These are phyloP conservation scores for Lucilia sericata DNA, from an alignment of 1,140 invertebrate genomes.

Conservation along the genomic window DNA sequence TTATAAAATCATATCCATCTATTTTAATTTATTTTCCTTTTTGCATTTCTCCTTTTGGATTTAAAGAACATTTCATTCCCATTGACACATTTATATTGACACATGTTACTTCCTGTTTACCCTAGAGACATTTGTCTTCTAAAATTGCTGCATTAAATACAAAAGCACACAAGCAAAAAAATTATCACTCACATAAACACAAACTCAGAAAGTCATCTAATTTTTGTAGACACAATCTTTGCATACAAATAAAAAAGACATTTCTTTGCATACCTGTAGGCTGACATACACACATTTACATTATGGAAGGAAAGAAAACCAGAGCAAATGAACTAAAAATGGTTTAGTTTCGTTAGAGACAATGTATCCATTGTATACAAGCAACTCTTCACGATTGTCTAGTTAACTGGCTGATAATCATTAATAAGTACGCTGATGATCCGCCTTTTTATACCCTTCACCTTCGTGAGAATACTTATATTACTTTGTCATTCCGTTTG, in stretches of 20 bases:
- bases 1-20: neutral
- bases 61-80: slow-evolving; percentile 8
- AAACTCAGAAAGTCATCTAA: slow-evolving; percentile 5
- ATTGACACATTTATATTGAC: too few relatives aligned
- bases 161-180: neutral
- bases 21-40: neutral
- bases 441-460: too few relatives aligned
- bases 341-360: neutral
- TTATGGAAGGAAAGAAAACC: neutral
- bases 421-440: too few relatives aligned
- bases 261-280: slow-evolving; percentile 1
- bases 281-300: neutral
- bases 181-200: neutral
- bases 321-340: neutral
- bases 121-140: slow-evolving; percentile 7
- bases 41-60: neutral
- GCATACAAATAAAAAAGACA: neutral
- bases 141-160: neutral
- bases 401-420: too few relatives aligned
- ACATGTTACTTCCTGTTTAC: slow-evolving; percentile 16
- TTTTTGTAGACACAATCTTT: neutral
- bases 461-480: too few relatives aligned
- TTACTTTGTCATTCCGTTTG: too few relatives aligned
- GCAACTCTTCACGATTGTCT: too few relatives aligned
- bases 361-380: too few relatives aligned